Conservation (phyloP, 2,888 invertebrate genomes). For the Miltochrista miniata region DNA sequence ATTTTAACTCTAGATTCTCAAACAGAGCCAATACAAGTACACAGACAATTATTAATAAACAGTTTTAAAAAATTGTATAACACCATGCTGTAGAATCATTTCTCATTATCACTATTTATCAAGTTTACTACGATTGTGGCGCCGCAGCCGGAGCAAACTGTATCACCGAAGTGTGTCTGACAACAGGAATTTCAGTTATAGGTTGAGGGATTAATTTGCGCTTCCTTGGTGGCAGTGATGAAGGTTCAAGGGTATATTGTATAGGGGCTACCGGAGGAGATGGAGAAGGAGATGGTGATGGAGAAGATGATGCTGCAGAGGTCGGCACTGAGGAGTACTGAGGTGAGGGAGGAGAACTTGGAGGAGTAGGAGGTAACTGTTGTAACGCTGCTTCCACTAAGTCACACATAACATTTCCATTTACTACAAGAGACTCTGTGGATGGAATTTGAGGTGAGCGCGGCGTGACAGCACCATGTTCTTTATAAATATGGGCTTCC, state of each 20-base stretch:
- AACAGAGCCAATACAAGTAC: slow-evolving; percentile 38
- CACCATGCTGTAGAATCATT: slow-evolving; percentile 20
- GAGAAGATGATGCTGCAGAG: slow-evolving; percentile 42
- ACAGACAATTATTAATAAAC: slow-evolving; percentile 47
- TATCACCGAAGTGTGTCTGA: slow-evolving; percentile 87
- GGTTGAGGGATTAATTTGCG: slow-evolving; percentile 90
- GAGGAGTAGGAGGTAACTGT: slow-evolving; percentile 82
- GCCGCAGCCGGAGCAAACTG: slow-evolving; percentile 90
- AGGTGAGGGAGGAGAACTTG: slow-evolving; percentile 81
- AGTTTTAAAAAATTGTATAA: slow-evolving; percentile 39
- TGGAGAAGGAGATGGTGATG: slow-evolving; percentile 59
- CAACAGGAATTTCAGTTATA: slow-evolving; percentile 69
- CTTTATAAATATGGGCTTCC: slow-evolving; percentile 91
- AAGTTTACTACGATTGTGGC: slow-evolving; percentile 69
- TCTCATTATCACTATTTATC: neutral
- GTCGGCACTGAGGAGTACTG: slow-evolving; percentile 66
- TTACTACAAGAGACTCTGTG: slow-evolving; percentile 55
- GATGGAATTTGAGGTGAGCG: slow-evolving; percentile 61
- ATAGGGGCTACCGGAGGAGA: slow-evolving; percentile 54
- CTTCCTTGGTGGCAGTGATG: slow-evolving; percentile 90
- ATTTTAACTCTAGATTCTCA: slow-evolving; percentile 34
- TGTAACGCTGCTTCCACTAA: slow-evolving; percentile 76
- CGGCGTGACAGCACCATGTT: slow-evolving; percentile 81
- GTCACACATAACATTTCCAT: slow-evolving; percentile 73
- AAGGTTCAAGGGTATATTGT: slow-evolving; percentile 31